Percentiles rank a stretch among this genome's conserved stretches.
Conservation (phyloP, 2,888 invertebrate species). For the Diarsia mendica region DNA sequence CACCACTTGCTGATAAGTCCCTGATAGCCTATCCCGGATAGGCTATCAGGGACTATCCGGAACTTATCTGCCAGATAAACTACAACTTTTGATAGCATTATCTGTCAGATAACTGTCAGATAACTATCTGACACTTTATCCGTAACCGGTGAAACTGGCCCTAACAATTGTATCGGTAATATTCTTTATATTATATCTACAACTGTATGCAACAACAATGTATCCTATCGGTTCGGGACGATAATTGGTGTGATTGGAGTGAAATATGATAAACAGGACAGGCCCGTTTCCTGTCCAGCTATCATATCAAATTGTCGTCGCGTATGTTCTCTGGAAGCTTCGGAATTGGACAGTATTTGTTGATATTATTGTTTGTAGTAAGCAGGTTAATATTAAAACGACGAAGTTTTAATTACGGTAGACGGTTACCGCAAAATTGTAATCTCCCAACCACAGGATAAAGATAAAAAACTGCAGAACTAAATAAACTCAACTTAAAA, state of each 20-base stretch:
- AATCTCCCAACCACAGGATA: not conserved
- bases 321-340: constrained; percentile 55
- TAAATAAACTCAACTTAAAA: too few relatives aligned
- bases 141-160: too few relatives aligned
- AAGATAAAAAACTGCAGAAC: not conserved
- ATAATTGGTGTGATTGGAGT: constrained; percentile 74
- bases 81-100: too few relatives aligned
- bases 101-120: too few relatives aligned
- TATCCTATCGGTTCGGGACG: constrained; percentile 54
- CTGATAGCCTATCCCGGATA: too few relatives aligned
- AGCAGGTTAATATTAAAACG: not conserved
- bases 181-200: constrained; percentile 29
- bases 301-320: constrained; percentile 71
- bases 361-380: constrained; percentile 26
- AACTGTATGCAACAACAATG: constrained; percentile 50
- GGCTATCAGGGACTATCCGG: too few relatives aligned
- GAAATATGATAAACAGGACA: constrained; percentile 80
- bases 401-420: not conserved
- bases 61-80: too few relatives aligned
- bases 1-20: too few relatives aligned
- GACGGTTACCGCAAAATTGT: constrained; percentile 2
- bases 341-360: constrained; percentile 54
- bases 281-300: constrained; percentile 80
- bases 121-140: too few relatives aligned
- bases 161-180: constrained; percentile 26